Conservation (phyloP, 2,888 invertebrate genomes). For the Megaustenia siamemsis region DNA sequence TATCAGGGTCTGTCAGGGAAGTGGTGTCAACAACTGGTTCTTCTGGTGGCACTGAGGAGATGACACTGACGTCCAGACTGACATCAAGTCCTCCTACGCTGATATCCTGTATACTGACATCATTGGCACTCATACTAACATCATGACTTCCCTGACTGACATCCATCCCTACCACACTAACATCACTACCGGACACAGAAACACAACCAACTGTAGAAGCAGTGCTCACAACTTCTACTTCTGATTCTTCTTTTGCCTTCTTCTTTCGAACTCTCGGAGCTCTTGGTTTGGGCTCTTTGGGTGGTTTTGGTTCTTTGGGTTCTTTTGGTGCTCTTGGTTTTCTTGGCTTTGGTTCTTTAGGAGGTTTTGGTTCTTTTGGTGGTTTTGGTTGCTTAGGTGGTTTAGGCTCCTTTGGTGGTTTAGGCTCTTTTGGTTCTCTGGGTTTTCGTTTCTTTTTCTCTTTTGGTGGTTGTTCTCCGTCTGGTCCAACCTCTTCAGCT, state of each 20-base stretch:
- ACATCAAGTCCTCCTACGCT: conserved; percentile 18
- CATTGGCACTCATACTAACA: neutral
- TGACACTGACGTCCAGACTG: conserved; percentile 41
- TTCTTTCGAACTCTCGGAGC: conserved; percentile 61
- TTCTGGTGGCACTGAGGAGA: conserved; percentile 51
- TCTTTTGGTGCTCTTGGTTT: conserved; percentile 50
- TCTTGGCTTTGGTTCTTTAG: conserved; percentile 57
- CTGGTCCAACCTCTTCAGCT: conserved; percentile 52
- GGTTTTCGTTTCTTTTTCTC: conserved; percentile 59
- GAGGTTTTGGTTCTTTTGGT: conserved; percentile 63
- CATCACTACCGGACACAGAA: neutral
- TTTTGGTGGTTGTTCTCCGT: conserved; percentile 56
- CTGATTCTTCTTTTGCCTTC: conserved; percentile 54
- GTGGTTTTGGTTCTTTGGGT: conserved; percentile 56
- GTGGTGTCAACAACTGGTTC: neutral
- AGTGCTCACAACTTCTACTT: neutral
- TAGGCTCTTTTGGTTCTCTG: conserved; percentile 57
- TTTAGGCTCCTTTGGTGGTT: conserved; percentile 54
- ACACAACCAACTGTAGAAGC: conserved; percentile 13
- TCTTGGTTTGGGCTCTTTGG: conserved; percentile 60
- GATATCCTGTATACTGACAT: conserved; percentile 27
- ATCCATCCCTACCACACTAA: neutral
- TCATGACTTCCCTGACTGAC: neutral
- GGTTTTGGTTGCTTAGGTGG: conserved; percentile 60
- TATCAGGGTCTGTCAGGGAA: conserved; percentile 26